Conservation (phyloP, 1,140 invertebrate genomes). For the Mizuhopecten yessoensis region DNA sequence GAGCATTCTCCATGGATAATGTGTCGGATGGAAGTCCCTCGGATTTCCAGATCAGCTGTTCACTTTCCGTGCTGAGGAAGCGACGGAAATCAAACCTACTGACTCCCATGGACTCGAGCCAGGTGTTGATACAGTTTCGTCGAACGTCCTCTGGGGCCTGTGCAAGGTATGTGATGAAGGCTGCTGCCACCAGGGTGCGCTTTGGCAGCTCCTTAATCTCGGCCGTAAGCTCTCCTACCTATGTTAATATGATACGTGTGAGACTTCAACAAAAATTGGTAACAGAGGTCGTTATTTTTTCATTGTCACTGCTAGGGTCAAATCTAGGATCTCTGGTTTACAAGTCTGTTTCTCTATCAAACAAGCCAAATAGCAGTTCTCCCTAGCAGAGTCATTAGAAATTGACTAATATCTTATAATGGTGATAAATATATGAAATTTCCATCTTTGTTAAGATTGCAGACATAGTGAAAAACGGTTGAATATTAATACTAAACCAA, state of each 20-base stretch:
- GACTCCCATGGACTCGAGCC: constrained; percentile 85
- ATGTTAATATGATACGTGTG: neutral
- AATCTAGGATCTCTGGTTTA: no score
- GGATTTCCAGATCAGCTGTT: constrained; percentile 93
- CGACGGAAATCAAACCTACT: constrained; percentile 88
- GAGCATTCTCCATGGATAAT: constrained; percentile 92
- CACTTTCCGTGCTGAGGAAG: constrained; percentile 90
- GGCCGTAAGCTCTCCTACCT: constrained; percentile 81
- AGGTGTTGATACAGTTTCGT: constrained; percentile 85
- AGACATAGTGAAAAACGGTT: no score
- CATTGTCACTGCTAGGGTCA: no score
- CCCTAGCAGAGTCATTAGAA: no score
- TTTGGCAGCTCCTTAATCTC: constrained; percentile 86
- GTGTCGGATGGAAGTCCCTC: constrained; percentile 93
- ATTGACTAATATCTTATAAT: no score
- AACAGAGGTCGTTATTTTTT: no score
- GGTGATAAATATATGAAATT: no score
- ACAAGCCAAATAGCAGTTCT: no score
- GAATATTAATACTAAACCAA: no score
- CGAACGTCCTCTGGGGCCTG: constrained; percentile 88
- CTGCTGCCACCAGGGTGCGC: constrained; percentile 89
- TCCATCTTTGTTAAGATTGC: no score
- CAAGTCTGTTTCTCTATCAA: no score
- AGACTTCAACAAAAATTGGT: no score
- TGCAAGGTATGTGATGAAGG: constrained; percentile 91